Evolutionary conservation across 2,797 vertebrate genomes (phyloP), one percentile per base, ranked within the genome.

Genomic region (Otolemur crassicaudatus): DNA sequence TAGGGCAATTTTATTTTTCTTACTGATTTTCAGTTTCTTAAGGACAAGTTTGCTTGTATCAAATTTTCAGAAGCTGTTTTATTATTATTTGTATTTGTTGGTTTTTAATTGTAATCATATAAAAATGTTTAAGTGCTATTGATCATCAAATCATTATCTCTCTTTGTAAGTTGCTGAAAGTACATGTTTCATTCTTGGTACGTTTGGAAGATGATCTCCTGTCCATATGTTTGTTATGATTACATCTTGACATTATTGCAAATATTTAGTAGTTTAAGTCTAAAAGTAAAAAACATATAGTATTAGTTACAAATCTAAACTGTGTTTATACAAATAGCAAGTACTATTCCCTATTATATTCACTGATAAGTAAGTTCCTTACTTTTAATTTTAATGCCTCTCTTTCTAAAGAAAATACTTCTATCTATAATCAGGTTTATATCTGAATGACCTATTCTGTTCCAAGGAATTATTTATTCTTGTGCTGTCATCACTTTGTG

Each of bases 21-120:
- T 58, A 69, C n/a, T 91, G 10, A 70, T 65, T 72, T 90, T 63
- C 23, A 70, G 40, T 16, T 70, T 16, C 49, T 77, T 58, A 69
- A 40, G 29, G 11, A 61, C 3, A 70, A 61, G 11, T 22, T 13
- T 72, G 20, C n/a, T 70, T 72, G 31, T 72, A 22, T 56, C 61
- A 34, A 63, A 70, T 82, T 87, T 94, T 96, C 12, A 81, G 76
- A 82, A 82, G 63, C 5, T 37, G 12, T 49, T 56, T 86, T 86
- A 72, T 63, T 82, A 27, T 82, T 70, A 16, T 67, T 86, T 76
- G 17, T 43, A 34, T 4, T 3, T 60, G 2, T 25, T 53, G 5
- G 2, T 53, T 82, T 87, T 56, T 23, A 34, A 22, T 56, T 31
- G 34, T 61, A 87, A 37, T 49, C 19, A 46, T 58, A 37, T 83